Percentiles rank a stretch among this genome's conserved stretches.
Evolutionary conservation across 2,888 invertebrate genomes (phyloP).

Genomic region (Luperina nickerlii): DNA sequence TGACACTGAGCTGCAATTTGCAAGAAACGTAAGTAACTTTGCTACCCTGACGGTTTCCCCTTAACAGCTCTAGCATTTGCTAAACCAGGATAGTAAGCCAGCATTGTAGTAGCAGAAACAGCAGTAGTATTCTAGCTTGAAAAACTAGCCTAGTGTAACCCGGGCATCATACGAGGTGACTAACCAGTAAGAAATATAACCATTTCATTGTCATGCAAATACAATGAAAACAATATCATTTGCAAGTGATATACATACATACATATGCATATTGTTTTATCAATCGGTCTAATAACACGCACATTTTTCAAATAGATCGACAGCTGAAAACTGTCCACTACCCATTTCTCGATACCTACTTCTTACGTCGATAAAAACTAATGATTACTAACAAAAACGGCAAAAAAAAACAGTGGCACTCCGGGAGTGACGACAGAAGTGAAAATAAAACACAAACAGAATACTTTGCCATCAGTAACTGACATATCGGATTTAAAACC

Average conservation of each 20-base stretch:
- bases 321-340: background rate
- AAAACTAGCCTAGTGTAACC: background rate
- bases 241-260: background rate
- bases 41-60: no score
- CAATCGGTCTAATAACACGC: background rate
- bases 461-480: no score
- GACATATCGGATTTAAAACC: no score
- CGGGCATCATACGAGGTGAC: conserved; percentile 2
- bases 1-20: no score
- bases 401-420: background rate
- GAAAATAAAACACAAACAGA: no score
- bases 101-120: no score
- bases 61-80: background rate
- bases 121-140: background rate
- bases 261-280: conserved; percentile 14
- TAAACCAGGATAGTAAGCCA: background rate
- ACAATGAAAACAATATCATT: background rate
- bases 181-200: background rate
- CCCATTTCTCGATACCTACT: background rate
- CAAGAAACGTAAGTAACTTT: no score
- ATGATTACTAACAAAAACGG: background rate
- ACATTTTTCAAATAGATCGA: background rate
- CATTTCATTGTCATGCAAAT: background rate
- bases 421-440: no score
- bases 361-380: background rate